Evolutionary conservation across 2,113 vertebrate genomes (phyloP), one percentile per base, ranked within the genome.

Genomic region (Protomyctophum bolini): DNA sequence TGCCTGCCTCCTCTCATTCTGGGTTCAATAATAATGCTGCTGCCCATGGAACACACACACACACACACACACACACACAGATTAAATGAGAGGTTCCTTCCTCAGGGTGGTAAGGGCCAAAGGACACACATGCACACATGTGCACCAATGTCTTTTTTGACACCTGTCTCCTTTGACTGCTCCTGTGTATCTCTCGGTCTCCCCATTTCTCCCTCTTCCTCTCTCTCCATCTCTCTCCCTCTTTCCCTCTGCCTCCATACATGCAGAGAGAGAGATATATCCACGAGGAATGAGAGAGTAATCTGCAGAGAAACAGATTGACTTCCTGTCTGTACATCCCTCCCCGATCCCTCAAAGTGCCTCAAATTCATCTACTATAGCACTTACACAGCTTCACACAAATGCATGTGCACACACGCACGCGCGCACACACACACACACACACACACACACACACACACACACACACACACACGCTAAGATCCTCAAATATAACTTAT

Each of bases 241-340:
- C 57, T 58, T 8, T 29, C 57, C 12, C 50, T 52, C 50, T 52
- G 9, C 12, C 12, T 41, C 33, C 33, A 41, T n/a, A n/a, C n/a
- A n/a, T n/a, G n/a, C n/a, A 21, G 47, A 46, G 50, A 8, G n/a
- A 33, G 50, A 7, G 28, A 50, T 28, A 49, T 56, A 86, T 86
- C 78, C 74, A 21, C 71, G 75, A 77, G 76, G 65, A 83, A 71
- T 81, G 75, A 84, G 76, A 81, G 75, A 87, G 83, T 83, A 90
- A 90, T 91, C 90, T 90, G 76, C 85, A 87, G 82, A 84, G 82
- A 79, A 86, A 82, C 86, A 88, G 87, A 88, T 85, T 84, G 79
- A 76, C 83, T 86, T 72, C 74, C 79, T 54, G 46, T 69, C 52
- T 73, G 33, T 41, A 41, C 33, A 41, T 54, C 80, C 72, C 68